Evolutionary conservation across 1,140 invertebrate genomes (phyloP).

Genomic region (Drosophila mayri): DNA sequence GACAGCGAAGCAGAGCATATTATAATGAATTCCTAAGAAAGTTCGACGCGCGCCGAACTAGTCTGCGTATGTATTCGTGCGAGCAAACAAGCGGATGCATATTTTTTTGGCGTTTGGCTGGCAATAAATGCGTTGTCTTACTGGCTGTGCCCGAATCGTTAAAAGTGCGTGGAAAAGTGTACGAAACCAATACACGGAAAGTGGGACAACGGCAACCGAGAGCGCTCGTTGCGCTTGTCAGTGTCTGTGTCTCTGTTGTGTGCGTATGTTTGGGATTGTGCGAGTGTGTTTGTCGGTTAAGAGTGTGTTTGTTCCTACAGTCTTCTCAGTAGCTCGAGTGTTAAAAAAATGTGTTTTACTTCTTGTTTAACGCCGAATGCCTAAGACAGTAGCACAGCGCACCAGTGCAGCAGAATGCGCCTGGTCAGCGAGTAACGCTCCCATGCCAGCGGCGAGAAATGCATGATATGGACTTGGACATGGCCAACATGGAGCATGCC

Average conservation of each 20-base stretch:
- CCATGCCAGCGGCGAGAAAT: conserved; percentile 10
- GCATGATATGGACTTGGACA: conserved; percentile 11
- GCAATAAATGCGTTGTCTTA: conserved; percentile 59
- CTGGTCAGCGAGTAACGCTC: conserved; percentile 14
- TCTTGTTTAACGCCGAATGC: conserved; percentile 7
- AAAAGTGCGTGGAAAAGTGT: conserved; percentile 82
- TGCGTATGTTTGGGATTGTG: conserved; percentile 33
- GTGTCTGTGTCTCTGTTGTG: conserved; percentile 43
- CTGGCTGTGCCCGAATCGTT: conserved; percentile 66
- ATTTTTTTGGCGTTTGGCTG: conserved; percentile 55
- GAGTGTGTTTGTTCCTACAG: conserved; percentile 45
- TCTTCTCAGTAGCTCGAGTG: conserved; percentile 28
- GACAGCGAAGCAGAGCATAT: conserved; percentile 71
- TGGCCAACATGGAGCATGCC: conserved; percentile 40
- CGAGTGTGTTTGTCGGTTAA: conserved; percentile 31
- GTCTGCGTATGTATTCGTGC: conserved; percentile 52
- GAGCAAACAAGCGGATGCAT: conserved; percentile 47
- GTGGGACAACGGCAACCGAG: conserved; percentile 79
- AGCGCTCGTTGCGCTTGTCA: conserved; percentile 56
- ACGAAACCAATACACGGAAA: conserved; percentile 82
- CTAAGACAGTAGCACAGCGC: conserved; percentile 32
- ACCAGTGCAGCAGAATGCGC: conserved; percentile 60
- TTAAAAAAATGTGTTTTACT: conserved; percentile 60
- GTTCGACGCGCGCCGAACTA: conserved; percentile 70
- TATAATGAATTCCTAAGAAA: conserved; percentile 79